phyloP scores from a whole-genome alignment of 2,113 vertebrate species.

The Neoarius graeffei region DNA sequence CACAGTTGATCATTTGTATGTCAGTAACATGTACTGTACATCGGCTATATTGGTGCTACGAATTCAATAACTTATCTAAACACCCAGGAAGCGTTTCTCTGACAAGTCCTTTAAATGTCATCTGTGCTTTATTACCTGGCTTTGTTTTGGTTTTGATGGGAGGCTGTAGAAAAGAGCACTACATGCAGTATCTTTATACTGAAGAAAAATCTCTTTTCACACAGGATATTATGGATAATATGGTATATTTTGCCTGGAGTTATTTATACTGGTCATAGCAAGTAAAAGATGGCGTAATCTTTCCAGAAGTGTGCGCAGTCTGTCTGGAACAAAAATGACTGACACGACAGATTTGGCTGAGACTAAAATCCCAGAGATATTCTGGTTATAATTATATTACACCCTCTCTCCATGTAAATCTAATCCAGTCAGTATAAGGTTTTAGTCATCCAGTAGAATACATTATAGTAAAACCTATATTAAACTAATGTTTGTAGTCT shows the following conservation, averaged over 20 bases:
- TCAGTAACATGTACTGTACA: not conserved
- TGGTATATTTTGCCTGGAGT: too few species aligned
- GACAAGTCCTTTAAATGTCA: not conserved
- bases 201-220: not conserved
- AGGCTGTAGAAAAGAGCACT: not conserved
- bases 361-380: not conserved
- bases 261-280: not conserved
- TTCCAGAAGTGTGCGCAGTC: not conserved
- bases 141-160: not conserved
- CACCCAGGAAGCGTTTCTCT: not conserved
- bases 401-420: not conserved
- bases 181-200: too few species aligned
- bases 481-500: not conserved
- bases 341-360: not conserved
- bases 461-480: not conserved
- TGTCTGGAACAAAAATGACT: not conserved
- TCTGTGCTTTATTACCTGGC: not conserved
- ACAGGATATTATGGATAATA: not conserved
- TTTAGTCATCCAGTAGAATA: not conserved
- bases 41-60: not conserved
- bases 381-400: not conserved
- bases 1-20: not conserved
- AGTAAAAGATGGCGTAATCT: not conserved
- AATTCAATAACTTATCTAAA: not conserved
- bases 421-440: not conserved